These are phyloP conservation scores for Drosophila arawakana DNA, from an alignment of 1,140 invertebrate species.

Conservation along the genomic window DNA sequence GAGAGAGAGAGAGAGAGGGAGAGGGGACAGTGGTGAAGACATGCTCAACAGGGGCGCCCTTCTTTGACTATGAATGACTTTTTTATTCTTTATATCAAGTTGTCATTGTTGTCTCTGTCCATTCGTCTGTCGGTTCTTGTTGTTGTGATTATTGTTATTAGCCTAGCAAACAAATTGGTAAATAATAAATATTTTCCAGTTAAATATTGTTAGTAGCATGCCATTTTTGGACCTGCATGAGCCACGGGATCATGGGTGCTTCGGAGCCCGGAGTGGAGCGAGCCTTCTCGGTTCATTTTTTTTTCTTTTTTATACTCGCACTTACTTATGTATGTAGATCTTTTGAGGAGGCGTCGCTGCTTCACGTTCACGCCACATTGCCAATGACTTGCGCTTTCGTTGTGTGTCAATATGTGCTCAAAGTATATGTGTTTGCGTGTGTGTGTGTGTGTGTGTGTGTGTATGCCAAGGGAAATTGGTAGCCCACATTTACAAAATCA, in stretches of 20 bases:
- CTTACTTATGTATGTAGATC: slow-evolving; percentile 73
- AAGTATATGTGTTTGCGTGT: slow-evolving; percentile 27
- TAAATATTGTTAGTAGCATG: slow-evolving; percentile 84
- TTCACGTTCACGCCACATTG: slow-evolving; percentile 63
- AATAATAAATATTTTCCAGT: slow-evolving; percentile 84
- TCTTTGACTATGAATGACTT: slow-evolving; percentile 67
- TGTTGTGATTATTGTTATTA: slow-evolving; percentile 84
- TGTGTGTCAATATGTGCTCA: slow-evolving; percentile 61
- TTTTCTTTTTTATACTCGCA: slow-evolving; percentile 27
- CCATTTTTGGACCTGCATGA: slow-evolving; percentile 69
- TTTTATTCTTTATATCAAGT: slow-evolving; percentile 53
- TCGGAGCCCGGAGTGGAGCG: too few relatives aligned
- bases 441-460: slow-evolving; percentile 31
- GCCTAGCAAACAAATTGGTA: slow-evolving; percentile 84
- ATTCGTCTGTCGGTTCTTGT: slow-evolving; percentile 30
- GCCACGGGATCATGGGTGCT: slow-evolving; percentile 24
- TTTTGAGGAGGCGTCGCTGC: slow-evolving; percentile 53
- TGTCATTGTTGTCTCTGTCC: slow-evolving; percentile 43
- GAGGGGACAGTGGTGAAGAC: slow-evolving; percentile 9
- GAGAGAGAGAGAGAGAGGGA: slow-evolving; percentile 13
- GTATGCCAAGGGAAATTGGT: slow-evolving; percentile 80
- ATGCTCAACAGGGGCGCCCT: slow-evolving; percentile 26
- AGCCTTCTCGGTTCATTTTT: slow-evolving; percentile 27
- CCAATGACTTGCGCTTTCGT: slow-evolving; percentile 82
- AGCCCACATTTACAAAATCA: slow-evolving; percentile 84